Base-by-base conservation (phyloP, 2,113 vertebrate genomes). In the Rhea pennata region DNA sequence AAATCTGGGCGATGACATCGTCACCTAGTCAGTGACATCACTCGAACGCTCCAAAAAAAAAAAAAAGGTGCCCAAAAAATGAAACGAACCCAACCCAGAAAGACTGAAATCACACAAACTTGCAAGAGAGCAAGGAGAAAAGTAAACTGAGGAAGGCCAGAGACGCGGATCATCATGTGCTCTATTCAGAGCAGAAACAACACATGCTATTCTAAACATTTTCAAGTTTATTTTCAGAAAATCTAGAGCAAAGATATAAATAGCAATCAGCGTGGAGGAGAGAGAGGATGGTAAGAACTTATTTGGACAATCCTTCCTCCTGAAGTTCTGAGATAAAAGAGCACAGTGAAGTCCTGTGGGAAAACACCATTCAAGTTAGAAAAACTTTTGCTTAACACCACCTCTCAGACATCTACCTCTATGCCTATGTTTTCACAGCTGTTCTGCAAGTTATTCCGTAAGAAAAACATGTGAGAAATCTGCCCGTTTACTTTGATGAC, bases 211-310 rank as follows among this genome's bases (percentile, higher is more conserved):
- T 93, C 91, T 88, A 81, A 93, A 94, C 76, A 58, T 22, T 93
- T 90, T 51, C 82, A 65, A 88, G 88, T 92, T 90, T 67, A 80
- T 96, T 96, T 95, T 93, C 94, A 93, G 86, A 81, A 88, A 90
- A 92, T 69, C 33, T 22, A 84, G n/a, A 88, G 56, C 69, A 90
- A 92, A 50, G 75, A 86, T 62, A n/a, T 59, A 95, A 95, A 86
- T 5, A 90, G 88, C 29, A 87, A 66, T 61, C 61, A 40, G 31
- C 31, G 31, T 31, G 29, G 29, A 27, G 29, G 27, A 56, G 29
- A 58, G 24, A 33, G 29, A 24, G 0, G 0, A 51, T 16, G 13
- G 54, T 66, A 85, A 54, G 15, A 66, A 64, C 56, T 91, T 76
- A 81, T 80, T 10, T 44, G 51, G 59, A 90, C 23, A 74, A 46